Conservation (phyloP, 2,888 invertebrate species). For the Philereme vetulata region DNA sequence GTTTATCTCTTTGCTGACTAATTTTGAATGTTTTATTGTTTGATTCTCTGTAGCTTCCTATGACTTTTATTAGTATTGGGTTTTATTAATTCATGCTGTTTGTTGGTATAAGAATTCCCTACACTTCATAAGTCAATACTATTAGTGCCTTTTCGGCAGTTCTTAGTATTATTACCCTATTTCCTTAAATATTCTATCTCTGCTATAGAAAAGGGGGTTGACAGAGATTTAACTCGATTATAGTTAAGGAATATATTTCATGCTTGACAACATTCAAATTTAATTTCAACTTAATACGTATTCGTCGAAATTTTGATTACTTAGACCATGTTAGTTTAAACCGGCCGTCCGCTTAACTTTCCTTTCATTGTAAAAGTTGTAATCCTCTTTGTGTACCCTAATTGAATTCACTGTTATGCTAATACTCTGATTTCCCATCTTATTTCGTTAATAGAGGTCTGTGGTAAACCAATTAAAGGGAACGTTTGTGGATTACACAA, state of each 20-base stretch:
- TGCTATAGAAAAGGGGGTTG: background rate
- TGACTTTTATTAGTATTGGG: background rate
- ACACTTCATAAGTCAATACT: no score
- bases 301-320: conserved; percentile 78
- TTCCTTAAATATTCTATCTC: background rate
- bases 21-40: conserved; percentile 25
- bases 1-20: conserved; percentile 28
- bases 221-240: conserved; percentile 3
- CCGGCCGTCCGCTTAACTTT: conserved; percentile 74
- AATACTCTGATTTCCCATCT: conserved; percentile 84
- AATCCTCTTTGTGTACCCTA: conserved; percentile 83
- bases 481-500: conserved; percentile 79
- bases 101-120: background rate
- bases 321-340: conserved; percentile 73
- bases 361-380: conserved; percentile 82
- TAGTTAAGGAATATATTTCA: conserved; percentile 24
- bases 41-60: background rate
- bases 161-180: no score
- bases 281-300: conserved; percentile 68
- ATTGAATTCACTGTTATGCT: conserved; percentile 84
- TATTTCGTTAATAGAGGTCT: conserved; percentile 83
- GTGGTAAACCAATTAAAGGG: conserved; percentile 82
- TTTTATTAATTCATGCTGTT: background rate
- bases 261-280: conserved; percentile 55
- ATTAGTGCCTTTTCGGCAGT: no score